Conservation (phyloP, 2,797 vertebrate genomes). For the Siniperca undulata region DNA sequence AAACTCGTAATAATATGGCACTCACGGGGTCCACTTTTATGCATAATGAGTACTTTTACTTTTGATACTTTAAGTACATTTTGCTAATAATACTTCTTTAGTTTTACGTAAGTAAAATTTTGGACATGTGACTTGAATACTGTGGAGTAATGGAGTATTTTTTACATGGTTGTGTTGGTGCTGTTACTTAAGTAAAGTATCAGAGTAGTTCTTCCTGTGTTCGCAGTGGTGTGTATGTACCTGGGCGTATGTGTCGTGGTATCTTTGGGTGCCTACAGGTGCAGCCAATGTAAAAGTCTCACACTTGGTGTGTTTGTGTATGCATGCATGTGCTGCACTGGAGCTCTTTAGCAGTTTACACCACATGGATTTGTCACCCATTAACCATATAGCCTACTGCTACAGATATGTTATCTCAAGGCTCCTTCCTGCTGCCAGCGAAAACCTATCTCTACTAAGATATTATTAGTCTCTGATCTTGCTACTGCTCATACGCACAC, state of each 20-base stretch:
- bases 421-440: slow-evolving; percentile 50
- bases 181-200: background rate
- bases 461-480: slow-evolving; percentile 42
- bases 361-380: slow-evolving; percentile 16
- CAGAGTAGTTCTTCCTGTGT: background rate
- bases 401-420: slow-evolving; percentile 43
- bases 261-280: background rate
- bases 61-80: background rate
- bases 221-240: background rate
- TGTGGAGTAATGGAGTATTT: background rate
- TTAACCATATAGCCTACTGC: slow-evolving; percentile 21
- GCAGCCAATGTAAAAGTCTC: background rate
- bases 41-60: background rate
- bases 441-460: slow-evolving; percentile 33
- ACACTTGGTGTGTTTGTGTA: background rate
- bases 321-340: background rate
- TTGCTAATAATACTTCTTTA: background rate
- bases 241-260: background rate
- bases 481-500: slow-evolving; percentile 16
- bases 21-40: background rate
- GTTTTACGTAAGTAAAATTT: too few relatives aligned
- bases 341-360: background rate
- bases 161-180: background rate
- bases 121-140: background rate
- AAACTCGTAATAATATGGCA: background rate